These are phyloP conservation scores for Conops quadrifasciatus DNA, from an alignment of 2,888 invertebrate species.

Conservation along the genomic window DNA sequence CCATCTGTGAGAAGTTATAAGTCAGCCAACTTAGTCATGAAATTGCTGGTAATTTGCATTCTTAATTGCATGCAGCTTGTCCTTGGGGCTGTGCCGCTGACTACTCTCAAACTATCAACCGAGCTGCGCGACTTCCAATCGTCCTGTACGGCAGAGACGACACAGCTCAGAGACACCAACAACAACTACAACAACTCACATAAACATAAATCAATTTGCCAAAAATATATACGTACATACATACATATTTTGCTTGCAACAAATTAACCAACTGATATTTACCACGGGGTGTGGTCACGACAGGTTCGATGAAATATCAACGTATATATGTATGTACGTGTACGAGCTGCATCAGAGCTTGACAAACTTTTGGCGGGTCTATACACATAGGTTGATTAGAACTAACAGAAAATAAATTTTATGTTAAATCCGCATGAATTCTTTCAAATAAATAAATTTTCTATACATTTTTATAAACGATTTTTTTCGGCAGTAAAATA, in stretches of 20 bases:
- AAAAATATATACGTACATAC: constrained; percentile 14
- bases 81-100: not conserved
- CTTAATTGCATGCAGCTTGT: constrained; percentile 27
- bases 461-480: no score
- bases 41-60: constrained; percentile 27
- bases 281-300: no score
- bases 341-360: not conserved
- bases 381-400: no score
- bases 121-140: not conserved
- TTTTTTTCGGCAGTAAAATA: no score
- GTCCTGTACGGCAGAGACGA: not conserved
- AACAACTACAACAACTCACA: not conserved
- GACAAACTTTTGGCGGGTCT: no score
- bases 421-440: no score
- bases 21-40: not conserved
- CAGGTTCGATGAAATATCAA: no score
- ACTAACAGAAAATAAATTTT: no score
- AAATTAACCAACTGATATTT: no score
- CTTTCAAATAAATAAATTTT: no score
- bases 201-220: constrained; percentile 27
- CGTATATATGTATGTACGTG: no score
- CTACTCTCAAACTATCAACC: no score
- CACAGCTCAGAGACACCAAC: not conserved
- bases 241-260: not conserved
- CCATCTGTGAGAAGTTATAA: not conserved